Evolutionary conservation across 2,888 invertebrate species (phyloP).

Genomic region (Phyto melanocephala): DNA sequence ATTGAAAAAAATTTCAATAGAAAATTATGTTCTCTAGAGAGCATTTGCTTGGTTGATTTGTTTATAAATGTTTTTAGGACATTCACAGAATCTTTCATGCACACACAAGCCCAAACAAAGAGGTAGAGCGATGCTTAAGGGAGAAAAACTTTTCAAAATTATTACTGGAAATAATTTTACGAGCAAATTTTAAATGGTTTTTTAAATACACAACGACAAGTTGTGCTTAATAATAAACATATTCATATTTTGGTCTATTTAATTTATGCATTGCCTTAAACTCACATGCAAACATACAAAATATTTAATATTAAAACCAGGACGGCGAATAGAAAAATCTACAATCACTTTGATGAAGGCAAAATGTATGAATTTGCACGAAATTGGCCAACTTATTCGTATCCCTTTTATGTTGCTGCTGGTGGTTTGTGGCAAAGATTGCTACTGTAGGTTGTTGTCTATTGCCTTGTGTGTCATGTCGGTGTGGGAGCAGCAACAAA

Average conservation of each 20-base stretch:
- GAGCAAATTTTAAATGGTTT: conserved; percentile 58
- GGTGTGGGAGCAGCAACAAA: conserved; percentile 27
- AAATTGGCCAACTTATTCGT: conserved; percentile 53
- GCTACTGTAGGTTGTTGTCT: conserved; percentile 18
- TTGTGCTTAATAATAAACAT: conserved; percentile 55
- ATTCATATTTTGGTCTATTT: not conserved
- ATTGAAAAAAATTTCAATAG: not conserved
- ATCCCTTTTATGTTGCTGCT: not conserved
- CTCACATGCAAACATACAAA: not conserved
- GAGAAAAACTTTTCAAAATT: conserved; percentile 47
- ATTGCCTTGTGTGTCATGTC: too few relatives aligned
- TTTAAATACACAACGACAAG: conserved; percentile 62
- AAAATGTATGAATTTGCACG: conserved; percentile 48
- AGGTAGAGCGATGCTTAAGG: not conserved
- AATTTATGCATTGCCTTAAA: not conserved
- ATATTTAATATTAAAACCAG: conserved; percentile 4
- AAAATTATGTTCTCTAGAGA: conserved; percentile 34
- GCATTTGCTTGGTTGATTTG: conserved; percentile 56
- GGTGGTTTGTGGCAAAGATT: not conserved
- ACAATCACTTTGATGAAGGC: conserved; percentile 23
- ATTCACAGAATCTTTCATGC: not conserved
- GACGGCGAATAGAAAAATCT: not conserved
- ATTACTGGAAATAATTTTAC: conserved; percentile 47
- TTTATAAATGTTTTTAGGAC: conserved; percentile 16
- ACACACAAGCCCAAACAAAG: not conserved